phyloP scores from a whole-genome alignment of 2,888 invertebrate genomes.

The Diaperis boleti region DNA sequence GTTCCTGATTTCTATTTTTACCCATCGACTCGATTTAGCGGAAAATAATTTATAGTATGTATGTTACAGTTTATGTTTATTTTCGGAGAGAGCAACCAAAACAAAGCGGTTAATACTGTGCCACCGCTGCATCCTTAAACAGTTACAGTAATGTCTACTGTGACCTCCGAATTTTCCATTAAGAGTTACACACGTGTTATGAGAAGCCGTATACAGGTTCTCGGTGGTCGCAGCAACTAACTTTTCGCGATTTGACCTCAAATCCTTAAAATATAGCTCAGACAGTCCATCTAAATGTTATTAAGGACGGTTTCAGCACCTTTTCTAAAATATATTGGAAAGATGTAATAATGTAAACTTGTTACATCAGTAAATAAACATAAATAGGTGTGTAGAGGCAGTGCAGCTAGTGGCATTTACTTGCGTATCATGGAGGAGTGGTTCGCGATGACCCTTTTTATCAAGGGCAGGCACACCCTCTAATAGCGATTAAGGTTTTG shows the following conservation, averaged over 20 bases:
- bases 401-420: slow-evolving; percentile 40
- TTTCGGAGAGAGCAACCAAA: slow-evolving; percentile 19
- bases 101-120: not conserved
- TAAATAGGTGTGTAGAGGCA: slow-evolving; percentile 39
- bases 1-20: slow-evolving; percentile 26
- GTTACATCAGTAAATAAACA: slow-evolving; percentile 40
- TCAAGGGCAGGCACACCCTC: slow-evolving; percentile 32
- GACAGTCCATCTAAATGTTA: slow-evolving; percentile 23
- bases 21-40: slow-evolving; percentile 10
- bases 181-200: too few relatives aligned
- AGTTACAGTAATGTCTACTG: not conserved
- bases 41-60: slow-evolving; percentile 24
- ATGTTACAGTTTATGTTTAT: slow-evolving; percentile 31
- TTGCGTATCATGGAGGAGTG: slow-evolving; percentile 36
- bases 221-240: not conserved
- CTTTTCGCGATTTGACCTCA: slow-evolving; percentile 13
- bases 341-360: slow-evolving; percentile 30
- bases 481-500: not conserved
- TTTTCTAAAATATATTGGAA: slow-evolving; percentile 17
- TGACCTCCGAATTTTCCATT: not conserved
- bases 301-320: slow-evolving; percentile 25
- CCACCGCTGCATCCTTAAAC: not conserved
- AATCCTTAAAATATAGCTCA: slow-evolving; percentile 7
- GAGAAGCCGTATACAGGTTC: slow-evolving; percentile 2
- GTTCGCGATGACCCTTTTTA: slow-evolving; percentile 40